Evolutionary conservation across 2,113 vertebrate genomes (phyloP).

Genomic region (Phocoena phocoena): DNA sequence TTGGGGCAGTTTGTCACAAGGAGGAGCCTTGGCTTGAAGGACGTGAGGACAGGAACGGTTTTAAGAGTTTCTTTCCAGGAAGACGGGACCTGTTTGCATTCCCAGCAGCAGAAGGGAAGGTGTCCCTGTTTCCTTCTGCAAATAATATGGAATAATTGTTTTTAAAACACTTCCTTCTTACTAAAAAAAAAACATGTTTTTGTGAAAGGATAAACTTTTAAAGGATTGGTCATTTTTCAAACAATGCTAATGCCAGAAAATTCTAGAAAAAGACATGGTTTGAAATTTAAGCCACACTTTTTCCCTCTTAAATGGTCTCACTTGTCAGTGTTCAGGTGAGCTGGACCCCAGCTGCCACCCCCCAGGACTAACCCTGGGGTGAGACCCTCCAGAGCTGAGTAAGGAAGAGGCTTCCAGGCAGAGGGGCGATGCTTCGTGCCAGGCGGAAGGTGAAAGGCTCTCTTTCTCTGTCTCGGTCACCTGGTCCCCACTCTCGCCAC

Average conservation of each 20-base stretch:
- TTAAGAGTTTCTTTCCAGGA: not conserved
- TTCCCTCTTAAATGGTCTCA: not conserved
- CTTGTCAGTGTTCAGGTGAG: not conserved
- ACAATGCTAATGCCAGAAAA: not conserved
- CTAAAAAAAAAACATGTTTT: not conserved
- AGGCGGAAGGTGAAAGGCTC: not conserved
- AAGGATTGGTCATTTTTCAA: not conserved
- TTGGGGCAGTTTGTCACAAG: too few species aligned
- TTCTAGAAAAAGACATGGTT: not conserved
- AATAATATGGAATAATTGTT: not conserved
- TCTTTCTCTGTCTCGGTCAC: not conserved
- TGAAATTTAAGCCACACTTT: too few species aligned
- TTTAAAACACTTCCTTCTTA: not conserved
- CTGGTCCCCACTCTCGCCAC: not conserved
- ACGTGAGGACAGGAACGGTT: accelerated
- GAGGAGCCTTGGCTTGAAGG: not conserved
- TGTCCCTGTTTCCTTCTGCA: too few species aligned
- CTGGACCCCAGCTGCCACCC: not conserved
- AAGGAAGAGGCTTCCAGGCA: not conserved
- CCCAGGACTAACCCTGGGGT: not conserved
- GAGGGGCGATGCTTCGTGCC: not conserved
- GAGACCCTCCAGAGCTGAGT: accelerated
- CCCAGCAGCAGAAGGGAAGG: not conserved
- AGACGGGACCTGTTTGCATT: accelerated
- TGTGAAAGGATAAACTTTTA: not conserved